Base-by-base conservation (phyloP, 2,888 invertebrate species). In the Cheilosia pagana region DNA sequence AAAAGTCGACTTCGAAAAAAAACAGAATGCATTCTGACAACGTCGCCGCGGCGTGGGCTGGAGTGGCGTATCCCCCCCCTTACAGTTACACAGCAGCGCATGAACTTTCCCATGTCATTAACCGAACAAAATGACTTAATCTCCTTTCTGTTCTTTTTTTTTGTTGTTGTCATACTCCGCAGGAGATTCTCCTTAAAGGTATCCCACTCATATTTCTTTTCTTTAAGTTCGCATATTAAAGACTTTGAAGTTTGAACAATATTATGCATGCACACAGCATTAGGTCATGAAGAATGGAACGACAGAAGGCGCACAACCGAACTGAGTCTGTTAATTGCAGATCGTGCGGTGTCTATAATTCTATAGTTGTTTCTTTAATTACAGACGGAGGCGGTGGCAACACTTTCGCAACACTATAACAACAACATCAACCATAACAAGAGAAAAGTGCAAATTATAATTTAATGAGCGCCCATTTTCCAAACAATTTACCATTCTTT, bases 21-120 rank as follows among this genome's bases (percentile, higher is more conserved):
- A 62, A 25, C 12, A 50, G n/a, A 55, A 48, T n/a, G 35, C 19
- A 53, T 50, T 52, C n/a, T n/a, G 41, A 52, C 53, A 35, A 67
- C 62, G 65, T 45, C 59, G 53, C 53, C 62, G 45, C 16, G 25
- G 8, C 76, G 65, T 59, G 59, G 50, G 50, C 14, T 50, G 12
- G 35, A 12, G 10, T 21, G 55, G 48, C 39, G 45, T 31, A 39
- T 14, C 19, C 53, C 31, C 53, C 31, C 48, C 57, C 57, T 14
- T 67, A 72, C 45, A 28, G 67, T 72, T 67, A 72, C 65, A 77
- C 70, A 59, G 59, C 71, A 71, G 50, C 50, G 8, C 71, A 77
- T 82, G 82, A 82, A 82, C 83, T 79, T 70, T 83, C 79, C 53
- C 83, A 79, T 83, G 83, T 83, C 83, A 79, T 83, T 83, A 83